Base-by-base conservation (phyloP, 2,113 vertebrate genomes). In the Etheostoma spectabile region DNA sequence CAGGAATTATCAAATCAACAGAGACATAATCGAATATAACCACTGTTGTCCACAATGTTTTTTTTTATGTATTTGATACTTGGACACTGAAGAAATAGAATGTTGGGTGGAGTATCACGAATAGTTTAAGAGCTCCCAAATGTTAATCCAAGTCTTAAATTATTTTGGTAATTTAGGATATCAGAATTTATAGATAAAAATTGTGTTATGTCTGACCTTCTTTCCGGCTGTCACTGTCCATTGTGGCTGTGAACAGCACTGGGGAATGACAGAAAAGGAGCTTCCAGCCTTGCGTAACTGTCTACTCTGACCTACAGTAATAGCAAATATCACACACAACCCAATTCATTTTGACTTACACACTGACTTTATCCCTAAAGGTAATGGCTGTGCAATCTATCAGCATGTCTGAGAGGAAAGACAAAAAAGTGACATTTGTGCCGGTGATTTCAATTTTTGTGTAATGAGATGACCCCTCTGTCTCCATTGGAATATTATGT, bases 381-480 rank as follows among this genome's bases (percentile, higher is more conserved):
- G 86, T 86, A 60, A 67, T 27, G 45, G 24, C 35, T 80, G 57
- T 60, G 48, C 46, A 72, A 71, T 79, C 57, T 56, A 70, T 75
- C 70, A 86, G 79, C 74, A 30, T 53, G 61, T 53, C 67, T 79
- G 27, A 80, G 74, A 73, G 73, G 63, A 80, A 73, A 83, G 82
- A 78, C 52, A 74, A 82, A 87, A 86, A 80, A 74, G 72, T 82
- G 77, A 85, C 82, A 81, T 90, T 79, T 86, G 46, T 65, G 73
- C 71, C 63, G 48, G 65, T 81, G 79, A 73, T 80, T 85, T 80
- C 75, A 51, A 78, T 80, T 82, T 82, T n/a, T 60, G 57, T 75
- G 74, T 88, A 83, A 83, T 74, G 79, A 85, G 53, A 22, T 85
- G 73, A 83, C 59, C 79, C n/a, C 3, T 55, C 51, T 6, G 7